Conservation (phyloP, 2,888 invertebrate species). For the Steinernema scapterisci region DNA sequence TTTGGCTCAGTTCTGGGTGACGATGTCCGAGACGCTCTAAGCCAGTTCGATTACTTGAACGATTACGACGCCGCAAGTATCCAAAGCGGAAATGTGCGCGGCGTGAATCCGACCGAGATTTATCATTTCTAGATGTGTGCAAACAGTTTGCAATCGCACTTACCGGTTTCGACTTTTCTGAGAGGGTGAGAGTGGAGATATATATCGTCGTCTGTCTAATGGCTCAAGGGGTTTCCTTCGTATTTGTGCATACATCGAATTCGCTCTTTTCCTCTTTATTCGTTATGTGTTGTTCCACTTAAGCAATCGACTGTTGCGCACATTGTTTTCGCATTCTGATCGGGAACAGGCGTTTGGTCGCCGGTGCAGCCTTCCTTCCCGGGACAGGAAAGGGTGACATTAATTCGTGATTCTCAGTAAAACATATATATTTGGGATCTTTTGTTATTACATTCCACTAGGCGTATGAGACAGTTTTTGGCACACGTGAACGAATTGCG, state of each 20-base stretch:
- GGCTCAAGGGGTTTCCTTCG: not conserved
- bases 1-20: conserved; percentile 46
- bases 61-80: conserved; percentile 57
- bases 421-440: not conserved
- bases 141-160: not conserved
- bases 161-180: not conserved
- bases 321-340: conserved; percentile 1
- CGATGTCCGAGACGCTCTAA: conserved; percentile 59
- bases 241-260: not conserved
- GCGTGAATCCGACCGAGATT: conserved; percentile 43
- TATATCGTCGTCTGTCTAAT: not conserved
- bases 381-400: no score
- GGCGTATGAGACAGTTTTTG: not conserved
- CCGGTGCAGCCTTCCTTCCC: no score
- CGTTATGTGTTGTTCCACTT: not conserved
- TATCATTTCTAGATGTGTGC: conserved; percentile 46
- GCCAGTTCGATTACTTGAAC: conserved; percentile 62
- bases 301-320: not conserved
- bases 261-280: not conserved
- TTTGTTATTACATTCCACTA: conserved; percentile 5
- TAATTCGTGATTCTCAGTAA: not conserved
- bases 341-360: not conserved
- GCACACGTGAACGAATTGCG: conserved; percentile 6
- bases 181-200: no score
- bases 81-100: conserved; percentile 37